phyloP scores from a whole-genome alignment of 2,888 invertebrate genomes.

The Seira musarum region DNA sequence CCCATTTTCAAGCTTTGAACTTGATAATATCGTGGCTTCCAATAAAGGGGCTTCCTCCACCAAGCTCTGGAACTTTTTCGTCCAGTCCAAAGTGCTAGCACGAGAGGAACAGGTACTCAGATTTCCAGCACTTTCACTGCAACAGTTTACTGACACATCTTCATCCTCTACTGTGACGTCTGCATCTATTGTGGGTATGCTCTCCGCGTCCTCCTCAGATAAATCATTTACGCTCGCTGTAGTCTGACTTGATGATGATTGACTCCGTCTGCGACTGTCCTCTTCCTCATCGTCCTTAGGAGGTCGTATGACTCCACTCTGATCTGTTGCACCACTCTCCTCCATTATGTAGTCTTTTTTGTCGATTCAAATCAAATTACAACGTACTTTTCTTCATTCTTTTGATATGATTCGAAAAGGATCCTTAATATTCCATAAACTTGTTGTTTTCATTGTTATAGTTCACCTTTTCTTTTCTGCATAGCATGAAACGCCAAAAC shows the following conservation, averaged over 20 bases:
- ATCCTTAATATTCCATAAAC: too few relatives aligned
- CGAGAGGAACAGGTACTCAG: conserved; percentile 9
- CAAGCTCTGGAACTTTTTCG: conserved; percentile 43
- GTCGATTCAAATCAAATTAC: too few relatives aligned
- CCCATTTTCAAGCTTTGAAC: not conserved
- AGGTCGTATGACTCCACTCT: not conserved
- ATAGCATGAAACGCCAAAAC: too few relatives aligned
- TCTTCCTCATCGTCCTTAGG: conserved; percentile 14
- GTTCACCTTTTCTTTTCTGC: too few relatives aligned
- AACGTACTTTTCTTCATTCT: too few relatives aligned
- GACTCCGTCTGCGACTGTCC: conserved; percentile 41
- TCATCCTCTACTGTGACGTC: conserved; percentile 1
- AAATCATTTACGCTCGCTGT: conserved; percentile 41
- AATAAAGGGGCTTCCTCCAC: conserved; percentile 42
- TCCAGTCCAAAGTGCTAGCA: conserved; percentile 42
- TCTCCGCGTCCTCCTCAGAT: not conserved
- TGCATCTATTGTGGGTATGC: conserved; percentile 8
- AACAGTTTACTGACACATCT: conserved; percentile 14
- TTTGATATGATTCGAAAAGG: too few relatives aligned
- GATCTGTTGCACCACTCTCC: conserved; percentile 3
- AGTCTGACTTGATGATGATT: conserved; percentile 37
- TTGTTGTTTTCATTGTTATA: too few relatives aligned
- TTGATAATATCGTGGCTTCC: conserved; percentile 17
- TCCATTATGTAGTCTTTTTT: not conserved
- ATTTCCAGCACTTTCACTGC: conserved; percentile 27